phyloP scores from a whole-genome alignment of 2,113 vertebrate genomes.

The Ochotona princeps region DNA sequence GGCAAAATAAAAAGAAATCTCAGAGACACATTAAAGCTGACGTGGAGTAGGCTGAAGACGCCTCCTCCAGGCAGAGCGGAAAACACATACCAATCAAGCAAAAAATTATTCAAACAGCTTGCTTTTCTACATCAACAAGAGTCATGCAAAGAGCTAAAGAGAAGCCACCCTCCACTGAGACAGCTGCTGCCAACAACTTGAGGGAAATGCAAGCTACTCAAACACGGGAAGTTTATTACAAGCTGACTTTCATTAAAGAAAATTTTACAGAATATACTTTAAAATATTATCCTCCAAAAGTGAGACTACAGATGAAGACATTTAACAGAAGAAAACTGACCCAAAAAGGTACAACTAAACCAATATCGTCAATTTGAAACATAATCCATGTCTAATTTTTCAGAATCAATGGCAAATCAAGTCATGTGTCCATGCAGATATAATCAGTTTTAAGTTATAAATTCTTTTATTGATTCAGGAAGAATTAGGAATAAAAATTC shows the following conservation, averaged over 20 bases:
- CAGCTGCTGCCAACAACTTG: neutral
- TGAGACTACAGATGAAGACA: neutral
- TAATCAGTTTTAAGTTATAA: neutral
- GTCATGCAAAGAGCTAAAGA: neutral
- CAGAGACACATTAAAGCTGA: rapidly evolving
- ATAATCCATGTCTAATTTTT: neutral
- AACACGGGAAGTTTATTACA: neutral
- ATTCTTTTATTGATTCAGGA: neutral
- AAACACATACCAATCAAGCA: neutral
- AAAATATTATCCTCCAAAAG: neutral
- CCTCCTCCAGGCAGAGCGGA: rapidly evolving
- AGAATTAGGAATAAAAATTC: neutral
- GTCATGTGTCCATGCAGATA: neutral
- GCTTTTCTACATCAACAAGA: neutral
- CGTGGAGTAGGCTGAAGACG: neutral
- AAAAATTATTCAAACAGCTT: neutral
- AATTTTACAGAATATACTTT: neutral
- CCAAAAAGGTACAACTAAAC: neutral
- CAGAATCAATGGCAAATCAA: neutral
- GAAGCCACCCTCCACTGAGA: neutral
- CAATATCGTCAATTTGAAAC: neutral
- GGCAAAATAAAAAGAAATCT: neutral
- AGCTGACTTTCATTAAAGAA: neutral
- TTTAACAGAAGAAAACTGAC: neutral
- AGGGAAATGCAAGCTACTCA: neutral